Conservation (phyloP, 2,797 vertebrate genomes). For the Percopsis omiscomaycus region DNA sequence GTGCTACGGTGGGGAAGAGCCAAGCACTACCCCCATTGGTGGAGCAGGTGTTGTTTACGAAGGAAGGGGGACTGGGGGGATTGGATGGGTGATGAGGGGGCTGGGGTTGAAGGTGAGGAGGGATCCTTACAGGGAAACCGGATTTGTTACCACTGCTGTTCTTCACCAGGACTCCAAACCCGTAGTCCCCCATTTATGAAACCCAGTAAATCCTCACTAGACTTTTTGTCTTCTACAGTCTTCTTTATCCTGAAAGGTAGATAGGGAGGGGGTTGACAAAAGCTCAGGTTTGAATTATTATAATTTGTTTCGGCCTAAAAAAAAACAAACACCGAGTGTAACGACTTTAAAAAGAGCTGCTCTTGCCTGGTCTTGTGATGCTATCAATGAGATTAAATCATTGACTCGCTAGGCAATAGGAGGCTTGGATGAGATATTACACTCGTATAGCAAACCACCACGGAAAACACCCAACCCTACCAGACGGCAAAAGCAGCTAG, state of each 20-base stretch:
- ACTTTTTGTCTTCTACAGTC: constrained; percentile 68
- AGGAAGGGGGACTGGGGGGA: constrained; percentile 93
- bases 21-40: constrained; percentile 96
- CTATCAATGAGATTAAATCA: constrained; percentile 74
- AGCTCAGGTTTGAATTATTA: constrained; percentile 23
- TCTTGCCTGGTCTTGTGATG: constrained; percentile 72
- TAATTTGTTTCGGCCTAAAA: constrained; percentile 43
- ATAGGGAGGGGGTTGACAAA: constrained; percentile 1
- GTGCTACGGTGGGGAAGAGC: constrained; percentile 93
- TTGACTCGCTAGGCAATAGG: constrained; percentile 61
- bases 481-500: constrained; percentile 42
- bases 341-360: constrained; percentile 60
- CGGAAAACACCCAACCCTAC: constrained; percentile 57
- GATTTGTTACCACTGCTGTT: constrained; percentile 98
- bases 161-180: constrained; percentile 99
- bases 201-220: constrained; percentile 68
- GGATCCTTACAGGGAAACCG: constrained; percentile 97
- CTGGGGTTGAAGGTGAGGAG: constrained; percentile 96
- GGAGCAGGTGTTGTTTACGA: constrained; percentile 95
- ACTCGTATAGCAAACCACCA: constrained; percentile 43
- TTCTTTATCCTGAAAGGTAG: constrained; percentile 63
- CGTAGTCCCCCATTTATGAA: constrained; percentile 99
- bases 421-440: constrained; percentile 65
- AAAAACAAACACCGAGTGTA: constrained; percentile 44
- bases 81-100: constrained; percentile 89